Evolutionary conservation across 2,888 invertebrate genomes (phyloP).

Genomic region (Drosophila gaucha): DNA sequence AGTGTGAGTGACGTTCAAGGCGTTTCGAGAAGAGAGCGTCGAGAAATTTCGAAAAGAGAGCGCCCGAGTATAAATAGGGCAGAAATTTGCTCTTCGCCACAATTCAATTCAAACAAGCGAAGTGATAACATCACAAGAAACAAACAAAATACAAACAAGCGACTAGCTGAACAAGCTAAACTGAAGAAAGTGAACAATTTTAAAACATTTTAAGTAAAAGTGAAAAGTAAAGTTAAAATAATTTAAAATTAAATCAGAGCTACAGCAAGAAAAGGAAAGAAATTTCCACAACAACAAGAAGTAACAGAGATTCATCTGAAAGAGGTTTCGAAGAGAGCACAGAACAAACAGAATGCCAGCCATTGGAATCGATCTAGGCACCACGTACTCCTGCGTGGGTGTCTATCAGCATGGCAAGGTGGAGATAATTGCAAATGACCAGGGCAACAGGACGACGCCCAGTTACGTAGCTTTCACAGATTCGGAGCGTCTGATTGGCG

Average conservation of each 20-base stretch:
- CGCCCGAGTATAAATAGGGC: conserved; percentile 59
- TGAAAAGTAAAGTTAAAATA: not conserved
- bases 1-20: conserved; percentile 17
- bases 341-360: conserved; percentile 84
- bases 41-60: conserved; percentile 56
- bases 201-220: conserved; percentile 11
- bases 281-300: not conserved
- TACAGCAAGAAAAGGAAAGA: not conserved
- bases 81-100: conserved; percentile 38
- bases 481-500: conserved; percentile 89
- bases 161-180: conserved; percentile 56
- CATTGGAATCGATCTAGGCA: conserved; percentile 86
- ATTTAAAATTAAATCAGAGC: not conserved
- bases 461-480: conserved; percentile 91
- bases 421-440: conserved; percentile 93
- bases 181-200: conserved; percentile 3
- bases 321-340: not conserved
- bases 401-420: conserved; percentile 93
- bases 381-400: conserved; percentile 91
- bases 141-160: conserved; percentile 32
- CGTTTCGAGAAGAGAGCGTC: conserved; percentile 44
- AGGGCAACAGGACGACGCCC: conserved; percentile 86
- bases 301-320: not conserved
- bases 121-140: conserved; percentile 44
- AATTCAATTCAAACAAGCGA: conserved; percentile 64